phyloP scores from a whole-genome alignment of 2,797 vertebrate genomes.

The Channa striata region DNA sequence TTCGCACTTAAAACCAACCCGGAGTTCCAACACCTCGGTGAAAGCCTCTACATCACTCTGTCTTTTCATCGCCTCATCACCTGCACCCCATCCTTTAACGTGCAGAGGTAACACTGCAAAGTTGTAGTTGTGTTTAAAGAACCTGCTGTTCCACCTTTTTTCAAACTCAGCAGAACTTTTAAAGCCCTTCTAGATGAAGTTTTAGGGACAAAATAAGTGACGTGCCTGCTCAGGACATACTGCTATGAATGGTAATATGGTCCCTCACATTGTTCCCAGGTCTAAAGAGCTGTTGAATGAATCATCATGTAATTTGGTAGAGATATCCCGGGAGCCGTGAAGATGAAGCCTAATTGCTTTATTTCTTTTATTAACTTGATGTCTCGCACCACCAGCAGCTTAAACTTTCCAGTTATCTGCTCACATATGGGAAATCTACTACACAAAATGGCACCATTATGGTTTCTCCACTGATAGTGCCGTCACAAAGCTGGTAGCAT shows the following conservation, averaged over 20 bases:
- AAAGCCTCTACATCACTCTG: slow-evolving; percentile 63
- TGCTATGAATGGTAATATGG: not conserved
- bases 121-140: slow-evolving; percentile 12
- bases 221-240: not conserved
- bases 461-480: too few species aligned
- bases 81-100: slow-evolving; percentile 22
- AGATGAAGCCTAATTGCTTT: too few species aligned
- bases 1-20: slow-evolving; percentile 59
- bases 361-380: not conserved
- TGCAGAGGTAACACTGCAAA: slow-evolving; percentile 2
- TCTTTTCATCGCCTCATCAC: slow-evolving; percentile 23
- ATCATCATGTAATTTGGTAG: not conserved
- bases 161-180: not conserved
- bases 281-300: not conserved
- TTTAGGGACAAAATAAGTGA: slow-evolving; percentile 4
- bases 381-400: not conserved
- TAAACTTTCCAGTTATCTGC: not conserved
- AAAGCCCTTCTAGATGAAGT: not conserved
- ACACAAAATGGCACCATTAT: too few species aligned
- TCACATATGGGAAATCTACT: too few species aligned
- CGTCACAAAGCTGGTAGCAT: too few species aligned
- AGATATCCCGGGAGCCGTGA: too few species aligned
- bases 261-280: not conserved
- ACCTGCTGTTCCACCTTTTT: not conserved
- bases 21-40: slow-evolving; percentile 62